Base-by-base conservation (phyloP, 2,797 vertebrate species). In the Sus cebifrons region DNA sequence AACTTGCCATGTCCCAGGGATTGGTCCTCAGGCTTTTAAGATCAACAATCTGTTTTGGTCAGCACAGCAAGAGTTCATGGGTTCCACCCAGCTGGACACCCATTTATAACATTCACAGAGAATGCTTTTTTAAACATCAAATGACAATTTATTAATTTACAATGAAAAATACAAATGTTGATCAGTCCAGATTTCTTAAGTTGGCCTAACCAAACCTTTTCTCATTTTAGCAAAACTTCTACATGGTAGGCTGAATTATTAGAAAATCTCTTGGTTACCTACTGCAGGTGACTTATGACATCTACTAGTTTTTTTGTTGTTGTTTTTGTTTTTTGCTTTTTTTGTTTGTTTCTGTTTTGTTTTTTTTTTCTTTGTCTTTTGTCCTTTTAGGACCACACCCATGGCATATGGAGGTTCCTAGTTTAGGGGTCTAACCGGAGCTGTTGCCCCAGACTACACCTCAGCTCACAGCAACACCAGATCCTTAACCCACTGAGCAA, bases 111-210 rank as follows among this genome's bases (percentile, higher is more conserved):
- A 18, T 75, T 83, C 84, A 58, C 54, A 86, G 70, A 95, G 27
- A 82, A 86, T 81, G 74, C 36, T 75, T 90, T 49, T 70, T 75
- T 82, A 94, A 94, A 70, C 52, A 82, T 71, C 58, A 75, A 96
- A 94, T 87, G 81, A 60, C 14, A 78, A 10, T 86, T 96, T 71
- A 90, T 82, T 89, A 81, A 89, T 91, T 97, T 94, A 77, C 54
- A 77, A 18, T 90, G 36, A 94, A 92, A 96, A 92, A 74, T 88
- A 88, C 9, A 85, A 90, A 75, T 68, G 17, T 86, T 92, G 70
- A 79, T 92, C 21, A 65, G 27, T 70, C 36, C 40, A 54, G 60
- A 88, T 74, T 95, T 85, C 74, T 91, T 74, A 91, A 36, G 49
- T 88, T 95, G 60, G 7, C 68, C n/a, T 93, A 93, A 29, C 15